These are phyloP conservation scores for Tragelaphus strepsiceros DNA, from an alignment of 2,113 vertebrate species.

Conservation along the genomic window DNA sequence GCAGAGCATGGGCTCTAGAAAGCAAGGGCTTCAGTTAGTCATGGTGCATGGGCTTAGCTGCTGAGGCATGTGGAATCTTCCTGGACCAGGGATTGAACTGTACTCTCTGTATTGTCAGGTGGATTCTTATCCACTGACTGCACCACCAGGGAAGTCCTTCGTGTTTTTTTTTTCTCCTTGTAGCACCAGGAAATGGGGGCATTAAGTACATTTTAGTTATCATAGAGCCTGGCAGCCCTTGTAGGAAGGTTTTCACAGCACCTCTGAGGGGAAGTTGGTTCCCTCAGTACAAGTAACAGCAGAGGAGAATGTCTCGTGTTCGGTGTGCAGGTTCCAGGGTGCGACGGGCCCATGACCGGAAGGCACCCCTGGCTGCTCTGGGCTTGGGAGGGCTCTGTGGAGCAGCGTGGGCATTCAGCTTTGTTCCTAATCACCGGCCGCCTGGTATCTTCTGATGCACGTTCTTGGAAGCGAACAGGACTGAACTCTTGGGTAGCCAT, in stretches of 20 bases:
- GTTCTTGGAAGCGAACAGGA: neutral
- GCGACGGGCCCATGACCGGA: neutral
- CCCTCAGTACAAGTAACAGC: neutral
- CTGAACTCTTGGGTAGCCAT: neutral
- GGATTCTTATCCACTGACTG: neutral
- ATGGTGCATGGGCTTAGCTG: neutral
- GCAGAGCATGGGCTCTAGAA: neutral
- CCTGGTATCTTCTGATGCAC: neutral
- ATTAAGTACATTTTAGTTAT: neutral
- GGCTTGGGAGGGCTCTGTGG: neutral
- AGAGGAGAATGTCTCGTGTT: neutral
- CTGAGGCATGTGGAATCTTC: neutral
- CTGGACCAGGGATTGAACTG: neutral
- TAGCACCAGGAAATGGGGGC: neutral
- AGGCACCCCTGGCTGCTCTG: neutral
- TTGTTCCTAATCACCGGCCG: neutral
- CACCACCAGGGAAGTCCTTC: neutral
- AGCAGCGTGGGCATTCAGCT: neutral
- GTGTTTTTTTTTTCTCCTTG: neutral
- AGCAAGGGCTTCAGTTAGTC: neutral
- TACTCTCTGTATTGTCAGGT: neutral
- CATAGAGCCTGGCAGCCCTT: neutral
- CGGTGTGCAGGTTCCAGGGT: rapidly evolving
- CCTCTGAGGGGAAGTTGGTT: neutral
- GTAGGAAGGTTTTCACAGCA: neutral